Percentiles rank a stretch among this genome's conserved stretches.
Conservation (phyloP, 30 jellyfish, hydroid and myxozoan genomes). For the Clytia hemisphaerica region DNA sequence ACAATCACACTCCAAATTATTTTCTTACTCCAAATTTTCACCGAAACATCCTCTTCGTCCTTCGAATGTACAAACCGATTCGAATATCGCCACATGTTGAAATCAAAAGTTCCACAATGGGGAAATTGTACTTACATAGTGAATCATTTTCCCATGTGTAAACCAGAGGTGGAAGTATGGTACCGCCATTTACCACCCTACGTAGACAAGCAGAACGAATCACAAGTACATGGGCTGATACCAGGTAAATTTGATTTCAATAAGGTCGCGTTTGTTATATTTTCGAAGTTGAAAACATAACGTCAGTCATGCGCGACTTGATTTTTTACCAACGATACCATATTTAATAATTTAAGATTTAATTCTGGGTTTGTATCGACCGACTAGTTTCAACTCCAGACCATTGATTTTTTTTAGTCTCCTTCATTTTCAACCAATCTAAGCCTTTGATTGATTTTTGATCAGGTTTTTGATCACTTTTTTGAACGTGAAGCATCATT, state of each 20-base stretch:
- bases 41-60: too few relatives aligned
- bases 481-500: too few relatives aligned
- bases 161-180: not conserved
- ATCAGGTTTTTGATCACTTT: too few relatives aligned
- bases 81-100: slow-evolving; percentile 1
- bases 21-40: too few relatives aligned
- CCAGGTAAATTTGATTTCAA: not conserved
- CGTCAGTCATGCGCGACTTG: not conserved
- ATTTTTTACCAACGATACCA: not conserved
- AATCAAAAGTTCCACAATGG: not conserved
- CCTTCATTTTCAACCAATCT: too few relatives aligned
- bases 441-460: too few relatives aligned
- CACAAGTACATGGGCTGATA: not conserved
- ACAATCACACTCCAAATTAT: too few relatives aligned
- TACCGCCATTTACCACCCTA: not conserved
- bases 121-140: not conserved
- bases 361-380: too few relatives aligned
- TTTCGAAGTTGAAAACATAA: not conserved
- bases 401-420: too few relatives aligned
- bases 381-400: too few relatives aligned
- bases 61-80: slow-evolving; percentile 9
- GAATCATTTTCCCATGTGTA: not conserved
- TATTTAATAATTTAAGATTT: too few relatives aligned
- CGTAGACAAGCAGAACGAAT: not conserved
- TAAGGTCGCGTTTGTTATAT: not conserved